Conservation (phyloP, 2,113 vertebrate species). For the Thomomys bottae region DNA sequence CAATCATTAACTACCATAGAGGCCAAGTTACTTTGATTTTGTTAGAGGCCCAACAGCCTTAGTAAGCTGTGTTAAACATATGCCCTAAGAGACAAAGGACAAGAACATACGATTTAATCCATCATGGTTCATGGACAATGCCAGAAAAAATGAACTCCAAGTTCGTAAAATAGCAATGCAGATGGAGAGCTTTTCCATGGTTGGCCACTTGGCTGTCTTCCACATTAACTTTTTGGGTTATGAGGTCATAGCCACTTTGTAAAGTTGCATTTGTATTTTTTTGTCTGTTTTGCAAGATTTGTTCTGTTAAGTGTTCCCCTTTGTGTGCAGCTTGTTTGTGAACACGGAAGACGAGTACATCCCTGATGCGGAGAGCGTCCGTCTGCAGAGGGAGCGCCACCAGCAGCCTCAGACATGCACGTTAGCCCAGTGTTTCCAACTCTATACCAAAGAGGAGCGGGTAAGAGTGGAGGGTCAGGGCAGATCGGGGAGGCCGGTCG, state of each 20-base stretch:
- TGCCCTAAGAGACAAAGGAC: background rate
- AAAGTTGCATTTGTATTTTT: background rate
- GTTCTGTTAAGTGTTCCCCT: slow-evolving; percentile 41
- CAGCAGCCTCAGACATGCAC: slow-evolving; percentile 97
- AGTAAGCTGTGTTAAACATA: background rate
- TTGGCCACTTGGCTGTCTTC: background rate
- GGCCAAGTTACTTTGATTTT: slow-evolving; percentile 22
- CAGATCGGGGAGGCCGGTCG: background rate
- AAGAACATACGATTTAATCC: background rate
- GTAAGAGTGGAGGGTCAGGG: slow-evolving; percentile 77
- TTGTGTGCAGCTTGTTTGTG: slow-evolving; percentile 91
- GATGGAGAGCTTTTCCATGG: slow-evolving; percentile 16
- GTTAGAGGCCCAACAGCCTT: background rate
- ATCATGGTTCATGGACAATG: background rate
- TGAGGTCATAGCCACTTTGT: background rate
- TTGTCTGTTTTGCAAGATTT: background rate
- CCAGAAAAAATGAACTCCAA: background rate
- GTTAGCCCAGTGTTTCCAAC: slow-evolving; percentile 97
- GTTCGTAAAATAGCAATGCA: slow-evolving; percentile 1
- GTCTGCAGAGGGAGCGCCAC: slow-evolving; percentile 94
- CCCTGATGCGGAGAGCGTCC: slow-evolving; percentile 97
- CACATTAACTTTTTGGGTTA: background rate
- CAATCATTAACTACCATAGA: background rate
- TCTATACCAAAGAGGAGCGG: slow-evolving; percentile 99
- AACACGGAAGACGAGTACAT: slow-evolving; percentile 97